Conservation (phyloP, 2,113 vertebrate species). For the Mesocricetus auratus region DNA sequence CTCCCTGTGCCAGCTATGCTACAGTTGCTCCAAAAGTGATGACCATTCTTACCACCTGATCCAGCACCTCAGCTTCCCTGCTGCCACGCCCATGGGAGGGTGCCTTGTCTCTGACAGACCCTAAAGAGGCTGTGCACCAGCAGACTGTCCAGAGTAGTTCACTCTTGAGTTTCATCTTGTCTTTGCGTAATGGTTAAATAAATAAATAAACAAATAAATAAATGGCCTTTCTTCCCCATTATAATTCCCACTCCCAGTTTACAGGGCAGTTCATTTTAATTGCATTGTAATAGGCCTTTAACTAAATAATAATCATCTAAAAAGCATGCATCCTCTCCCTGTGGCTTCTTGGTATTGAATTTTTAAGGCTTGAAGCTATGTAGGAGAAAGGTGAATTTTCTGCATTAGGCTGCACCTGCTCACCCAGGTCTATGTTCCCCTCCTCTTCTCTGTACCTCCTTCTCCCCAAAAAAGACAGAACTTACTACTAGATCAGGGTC, state of each 20-base stretch:
- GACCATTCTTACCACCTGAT: background rate
- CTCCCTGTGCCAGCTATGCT: background rate
- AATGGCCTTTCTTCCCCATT: background rate
- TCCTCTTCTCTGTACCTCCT: no score
- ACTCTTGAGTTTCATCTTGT: background rate
- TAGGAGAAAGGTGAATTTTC: background rate
- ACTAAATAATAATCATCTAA: background rate
- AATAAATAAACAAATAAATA: background rate
- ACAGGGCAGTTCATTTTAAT: background rate
- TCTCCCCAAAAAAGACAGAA: background rate
- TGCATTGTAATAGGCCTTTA: constrained; percentile 11
- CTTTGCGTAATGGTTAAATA: background rate
- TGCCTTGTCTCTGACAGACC: background rate
- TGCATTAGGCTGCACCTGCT: constrained; percentile 14
- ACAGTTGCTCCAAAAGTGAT: constrained; percentile 54
- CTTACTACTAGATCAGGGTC: constrained; percentile 14
- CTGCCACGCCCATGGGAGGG: background rate
- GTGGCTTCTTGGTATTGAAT: constrained; percentile 48
- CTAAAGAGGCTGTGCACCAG: background rate
- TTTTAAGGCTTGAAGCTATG: background rate
- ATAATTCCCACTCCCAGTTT: background rate
- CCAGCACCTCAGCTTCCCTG: background rate
- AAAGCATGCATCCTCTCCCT: background rate
- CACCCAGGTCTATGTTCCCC: background rate
- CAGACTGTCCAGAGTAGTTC: background rate